Percentiles rank a stretch among this genome's conserved stretches.
These are phyloP conservation scores for Oreocharis arfaki DNA, from an alignment of 2,113 vertebrate genomes.

Conservation along the genomic window DNA sequence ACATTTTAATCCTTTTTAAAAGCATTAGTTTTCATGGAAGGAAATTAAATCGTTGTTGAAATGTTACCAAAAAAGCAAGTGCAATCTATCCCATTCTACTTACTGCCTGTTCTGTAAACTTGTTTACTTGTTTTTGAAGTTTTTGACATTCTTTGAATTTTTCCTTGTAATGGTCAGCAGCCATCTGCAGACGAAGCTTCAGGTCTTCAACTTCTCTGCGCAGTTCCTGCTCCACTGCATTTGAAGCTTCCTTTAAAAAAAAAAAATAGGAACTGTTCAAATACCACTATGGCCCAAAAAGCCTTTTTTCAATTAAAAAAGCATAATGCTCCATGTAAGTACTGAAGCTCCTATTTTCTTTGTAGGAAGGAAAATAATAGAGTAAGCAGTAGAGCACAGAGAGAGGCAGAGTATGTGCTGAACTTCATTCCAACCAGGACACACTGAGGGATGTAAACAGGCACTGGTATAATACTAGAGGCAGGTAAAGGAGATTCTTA, in stretches of 20 bases:
- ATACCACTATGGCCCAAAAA: background rate
- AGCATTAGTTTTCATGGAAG: background rate
- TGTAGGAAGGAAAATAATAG: background rate
- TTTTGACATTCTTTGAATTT: slow-evolving; percentile 98
- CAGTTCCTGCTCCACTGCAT: slow-evolving; percentile 83
- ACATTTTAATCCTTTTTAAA: background rate
- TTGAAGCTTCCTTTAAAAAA: slow-evolving; percentile 69
- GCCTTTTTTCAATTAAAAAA: background rate
- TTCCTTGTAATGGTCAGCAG: slow-evolving; percentile 97
- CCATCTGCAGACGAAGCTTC: slow-evolving; percentile 96
- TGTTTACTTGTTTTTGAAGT: slow-evolving; percentile 92
- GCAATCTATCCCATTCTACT: slow-evolving; percentile 49
- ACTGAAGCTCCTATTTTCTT: background rate
- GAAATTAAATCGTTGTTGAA: background rate
- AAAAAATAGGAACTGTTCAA: background rate
- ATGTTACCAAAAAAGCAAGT: background rate
- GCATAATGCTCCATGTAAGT: background rate
- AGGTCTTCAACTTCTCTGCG: slow-evolving; percentile 97
- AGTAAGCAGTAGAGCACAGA: background rate
- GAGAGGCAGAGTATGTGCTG: background rate
- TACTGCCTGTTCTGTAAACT: slow-evolving; percentile 87
- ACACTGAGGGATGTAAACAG: background rate
- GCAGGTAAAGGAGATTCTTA: background rate
- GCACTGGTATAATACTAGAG: background rate
- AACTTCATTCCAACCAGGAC: background rate